A percentile compares a stretch with the other conserved stretches of the same genome.
phyloP scores from a whole-genome alignment of 2,113 vertebrate genomes.

The Brachyhypopomus occidentalis region DNA sequence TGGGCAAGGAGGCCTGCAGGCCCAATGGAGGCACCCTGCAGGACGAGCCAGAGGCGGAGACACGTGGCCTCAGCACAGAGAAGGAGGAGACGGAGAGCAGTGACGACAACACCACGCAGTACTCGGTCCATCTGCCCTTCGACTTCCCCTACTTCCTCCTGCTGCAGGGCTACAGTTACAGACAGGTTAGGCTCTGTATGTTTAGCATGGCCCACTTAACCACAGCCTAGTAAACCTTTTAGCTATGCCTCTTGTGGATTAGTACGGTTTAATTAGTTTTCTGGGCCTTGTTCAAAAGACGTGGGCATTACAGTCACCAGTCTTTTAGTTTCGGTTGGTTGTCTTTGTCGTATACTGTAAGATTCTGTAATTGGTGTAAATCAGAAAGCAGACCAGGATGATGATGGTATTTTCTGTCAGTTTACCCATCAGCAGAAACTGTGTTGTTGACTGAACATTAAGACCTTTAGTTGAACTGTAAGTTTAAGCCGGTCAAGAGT shows the following conservation, averaged over 20 bases:
- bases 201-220: too few species aligned
- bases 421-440: background rate
- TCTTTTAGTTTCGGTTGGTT: too few species aligned
- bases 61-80: conserved; percentile 66
- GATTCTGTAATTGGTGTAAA: background rate
- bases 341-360: background rate
- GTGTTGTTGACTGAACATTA: background rate
- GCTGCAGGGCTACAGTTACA: conserved; percentile 75
- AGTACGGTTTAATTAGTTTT: background rate
- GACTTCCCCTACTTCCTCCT: conserved; percentile 80
- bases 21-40: conserved; percentile 38
- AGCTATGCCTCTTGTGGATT: background rate
- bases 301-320: too few species aligned
- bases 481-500: conserved; percentile 19
- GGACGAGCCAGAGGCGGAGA: conserved; percentile 67
- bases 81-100: conserved; percentile 80
- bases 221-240: background rate
- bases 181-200: conserved; percentile 55
- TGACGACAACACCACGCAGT: conserved; percentile 76
- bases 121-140: conserved; percentile 75
- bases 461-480: conserved; percentile 22
- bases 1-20: conserved; percentile 63
- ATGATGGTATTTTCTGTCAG: background rate
- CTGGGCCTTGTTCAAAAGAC: too few species aligned
- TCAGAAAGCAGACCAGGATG: conserved; percentile 2